These are phyloP conservation scores for Montipora foliosa DNA, from an alignment of 64 coral and sea anemone genomes.

Conservation along the genomic window DNA sequence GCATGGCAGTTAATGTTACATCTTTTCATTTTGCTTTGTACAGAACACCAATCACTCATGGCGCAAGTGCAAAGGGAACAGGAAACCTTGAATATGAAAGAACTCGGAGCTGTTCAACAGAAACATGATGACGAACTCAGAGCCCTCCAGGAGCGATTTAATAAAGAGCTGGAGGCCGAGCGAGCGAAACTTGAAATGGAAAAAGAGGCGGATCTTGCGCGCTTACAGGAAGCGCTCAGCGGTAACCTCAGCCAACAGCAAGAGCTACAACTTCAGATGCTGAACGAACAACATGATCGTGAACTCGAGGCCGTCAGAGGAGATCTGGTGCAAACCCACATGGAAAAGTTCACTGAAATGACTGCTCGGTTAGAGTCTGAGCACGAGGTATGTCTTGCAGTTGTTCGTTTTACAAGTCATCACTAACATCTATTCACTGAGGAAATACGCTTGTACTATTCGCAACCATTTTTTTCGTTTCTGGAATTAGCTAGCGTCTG, in stretches of 20 bases:
- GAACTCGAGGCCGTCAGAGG: slow-evolving; percentile 86
- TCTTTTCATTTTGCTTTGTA: neutral
- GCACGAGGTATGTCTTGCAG: slow-evolving; percentile 72
- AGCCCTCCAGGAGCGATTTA: slow-evolving; percentile 66
- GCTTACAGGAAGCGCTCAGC: slow-evolving; percentile 79
- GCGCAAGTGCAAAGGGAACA: slow-evolving; percentile 46
- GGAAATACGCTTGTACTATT: no score
- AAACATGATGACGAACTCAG: slow-evolving; percentile 78
- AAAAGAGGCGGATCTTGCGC: slow-evolving; percentile 71
- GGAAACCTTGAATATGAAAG: slow-evolving; percentile 44
- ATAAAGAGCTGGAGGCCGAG: slow-evolving; percentile 66
- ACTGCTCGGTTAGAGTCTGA: slow-evolving; percentile 79
- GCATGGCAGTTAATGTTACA: no score
- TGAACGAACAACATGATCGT: slow-evolving; percentile 93
- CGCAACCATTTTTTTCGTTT: neutral
- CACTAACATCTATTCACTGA: neutral
- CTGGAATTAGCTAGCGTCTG: neutral
- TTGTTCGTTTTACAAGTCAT: neutral
- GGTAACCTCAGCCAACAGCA: slow-evolving; percentile 90
- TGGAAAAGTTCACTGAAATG: slow-evolving; percentile 98
- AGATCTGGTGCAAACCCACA: slow-evolving; percentile 94
- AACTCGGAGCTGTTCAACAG: slow-evolving; percentile 51
- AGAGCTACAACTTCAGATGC: slow-evolving; percentile 82
- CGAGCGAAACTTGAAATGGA: slow-evolving; percentile 74
- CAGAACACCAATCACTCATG: slow-evolving; percentile 58